phyloP scores from a whole-genome alignment of 2,113 vertebrate genomes.

The Chamaetylas fuelleborni region DNA sequence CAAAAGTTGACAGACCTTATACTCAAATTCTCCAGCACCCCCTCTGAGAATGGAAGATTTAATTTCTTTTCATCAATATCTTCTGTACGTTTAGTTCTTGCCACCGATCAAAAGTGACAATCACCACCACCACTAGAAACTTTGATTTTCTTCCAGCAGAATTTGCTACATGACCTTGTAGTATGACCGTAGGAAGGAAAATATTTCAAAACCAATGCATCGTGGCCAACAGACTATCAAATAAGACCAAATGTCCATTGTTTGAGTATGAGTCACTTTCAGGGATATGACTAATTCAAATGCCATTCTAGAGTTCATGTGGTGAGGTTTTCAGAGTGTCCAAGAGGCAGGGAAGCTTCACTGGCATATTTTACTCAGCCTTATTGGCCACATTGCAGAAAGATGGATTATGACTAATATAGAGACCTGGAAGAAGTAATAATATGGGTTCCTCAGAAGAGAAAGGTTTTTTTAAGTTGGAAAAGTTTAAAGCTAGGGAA shows the following conservation, averaged over 20 bases:
- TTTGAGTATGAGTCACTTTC: neutral
- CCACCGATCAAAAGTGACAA: neutral
- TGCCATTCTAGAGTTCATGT: neutral
- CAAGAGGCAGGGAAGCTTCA: neutral
- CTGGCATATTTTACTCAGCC: neutral
- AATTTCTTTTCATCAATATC: neutral
- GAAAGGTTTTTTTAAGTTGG: neutral
- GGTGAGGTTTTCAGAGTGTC: neutral
- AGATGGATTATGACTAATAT: neutral
- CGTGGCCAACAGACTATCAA: neutral
- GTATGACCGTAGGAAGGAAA: neutral
- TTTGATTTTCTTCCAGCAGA: neutral
- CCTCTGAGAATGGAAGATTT: neutral
- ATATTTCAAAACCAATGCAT: neutral
- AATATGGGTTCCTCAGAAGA: neutral
- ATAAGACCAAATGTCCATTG: neutral
- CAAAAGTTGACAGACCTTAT: neutral
- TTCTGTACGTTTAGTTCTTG: neutral
- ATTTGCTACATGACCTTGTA: neutral
- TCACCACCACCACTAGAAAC: neutral
- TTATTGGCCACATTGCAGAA: neutral
- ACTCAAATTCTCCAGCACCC: neutral
- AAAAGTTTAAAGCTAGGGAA: neutral
- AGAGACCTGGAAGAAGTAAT: neutral
- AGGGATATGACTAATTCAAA: slow-evolving; percentile 1